A percentile compares a stretch with the other conserved stretches of the same genome.
Evolutionary conservation across 2,888 invertebrate species (phyloP).

Genomic region (Colletes collaris): DNA sequence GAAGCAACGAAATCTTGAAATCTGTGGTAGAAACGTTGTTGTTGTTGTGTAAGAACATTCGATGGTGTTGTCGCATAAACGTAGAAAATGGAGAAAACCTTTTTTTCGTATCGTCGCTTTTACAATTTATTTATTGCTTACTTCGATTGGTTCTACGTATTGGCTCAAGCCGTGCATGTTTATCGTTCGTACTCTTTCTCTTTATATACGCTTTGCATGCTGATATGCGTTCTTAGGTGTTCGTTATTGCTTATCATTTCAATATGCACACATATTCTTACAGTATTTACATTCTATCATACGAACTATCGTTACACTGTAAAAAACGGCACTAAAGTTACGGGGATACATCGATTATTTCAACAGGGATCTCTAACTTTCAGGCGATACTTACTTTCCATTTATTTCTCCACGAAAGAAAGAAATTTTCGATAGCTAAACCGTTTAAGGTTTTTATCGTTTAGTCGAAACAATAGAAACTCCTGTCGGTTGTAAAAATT

Average conservation of each 20-base stretch:
- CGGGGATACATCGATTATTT: too few species aligned
- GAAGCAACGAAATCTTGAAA: conserved; percentile 13
- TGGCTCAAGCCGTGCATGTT: conserved; percentile 23
- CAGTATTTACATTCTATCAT: conserved; percentile 46
- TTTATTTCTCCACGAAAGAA: too few species aligned
- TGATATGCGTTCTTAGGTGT: conserved; percentile 30
- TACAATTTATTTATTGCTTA: conserved; percentile 26
- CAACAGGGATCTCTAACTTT: conserved; percentile 26
- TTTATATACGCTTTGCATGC: conserved; percentile 54
- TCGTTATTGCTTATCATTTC: conserved; percentile 43
- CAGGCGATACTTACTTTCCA: too few species aligned
- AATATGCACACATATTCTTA: conserved; percentile 35
- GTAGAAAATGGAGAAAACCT: conserved; percentile 6
- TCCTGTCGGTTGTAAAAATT: too few species aligned
- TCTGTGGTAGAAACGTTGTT: conserved; percentile 3
- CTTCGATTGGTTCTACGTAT: conserved; percentile 9
- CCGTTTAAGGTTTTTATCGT: too few species aligned
- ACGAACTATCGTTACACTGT: conserved; percentile 54
- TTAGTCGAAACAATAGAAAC: too few species aligned
- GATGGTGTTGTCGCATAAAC: conserved; percentile 20
- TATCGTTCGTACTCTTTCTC: conserved; percentile 22
- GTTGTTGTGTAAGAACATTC: neutral
- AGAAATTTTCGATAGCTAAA: too few species aligned
- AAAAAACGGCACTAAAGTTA: conserved; percentile 29
- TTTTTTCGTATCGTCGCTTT: conserved; percentile 22